phyloP scores from a whole-genome alignment of 2,113 vertebrate species.

The Galeopterus variegatus region DNA sequence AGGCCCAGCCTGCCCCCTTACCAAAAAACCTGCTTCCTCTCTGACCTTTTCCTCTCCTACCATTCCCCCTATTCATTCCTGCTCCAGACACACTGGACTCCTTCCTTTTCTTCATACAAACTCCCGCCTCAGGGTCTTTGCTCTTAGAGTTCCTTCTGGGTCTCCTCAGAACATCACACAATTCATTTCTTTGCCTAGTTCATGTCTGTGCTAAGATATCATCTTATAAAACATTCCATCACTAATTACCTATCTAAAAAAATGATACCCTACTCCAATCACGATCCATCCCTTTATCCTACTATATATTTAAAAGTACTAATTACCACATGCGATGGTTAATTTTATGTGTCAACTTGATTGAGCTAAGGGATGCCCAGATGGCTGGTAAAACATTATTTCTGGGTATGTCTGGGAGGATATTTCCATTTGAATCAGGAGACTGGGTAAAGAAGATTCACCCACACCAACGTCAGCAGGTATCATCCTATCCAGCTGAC shows the following conservation, averaged over 20 bases:
- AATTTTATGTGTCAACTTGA: not conserved
- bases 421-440: not conserved
- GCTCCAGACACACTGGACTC: not conserved
- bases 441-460: not conserved
- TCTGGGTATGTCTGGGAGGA: not conserved
- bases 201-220: conserved; percentile 35
- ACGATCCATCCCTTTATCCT: not conserved
- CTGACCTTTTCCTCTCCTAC: not conserved
- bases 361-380: not conserved
- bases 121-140: not conserved
- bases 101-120: not conserved
- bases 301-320: conserved; percentile 26
- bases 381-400: not conserved
- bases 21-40: conserved; percentile 29
- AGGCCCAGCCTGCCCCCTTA: not conserved
- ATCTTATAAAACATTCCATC: conserved; percentile 33
- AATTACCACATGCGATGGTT: not conserved
- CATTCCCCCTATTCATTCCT: not conserved
- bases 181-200: conserved; percentile 53
- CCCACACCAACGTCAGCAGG: too few relatives aligned
- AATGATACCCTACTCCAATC: not conserved
- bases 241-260: conserved; percentile 20
- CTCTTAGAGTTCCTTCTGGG: not conserved
- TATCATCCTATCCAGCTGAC: not conserved
- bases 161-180: not conserved